Percentiles rank a stretch among this genome's conserved stretches.
Evolutionary conservation across 2,113 vertebrate species (phyloP).

Genomic region (Urocitellus parryii): DNA sequence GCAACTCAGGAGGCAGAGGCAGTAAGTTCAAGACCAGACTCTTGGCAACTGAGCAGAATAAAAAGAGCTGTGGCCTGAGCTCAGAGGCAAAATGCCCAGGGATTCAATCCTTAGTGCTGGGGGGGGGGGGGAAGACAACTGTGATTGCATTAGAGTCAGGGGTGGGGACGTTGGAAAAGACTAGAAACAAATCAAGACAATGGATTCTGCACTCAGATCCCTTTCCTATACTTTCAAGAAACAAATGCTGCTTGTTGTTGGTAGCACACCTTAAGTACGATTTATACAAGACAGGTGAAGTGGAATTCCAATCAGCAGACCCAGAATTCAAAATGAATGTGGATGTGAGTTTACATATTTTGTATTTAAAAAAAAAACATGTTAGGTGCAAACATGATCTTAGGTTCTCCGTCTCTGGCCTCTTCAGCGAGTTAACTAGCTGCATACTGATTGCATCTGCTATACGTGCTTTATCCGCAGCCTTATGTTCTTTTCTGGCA

Average conservation of each 20-base stretch:
- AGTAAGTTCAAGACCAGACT: too few species aligned
- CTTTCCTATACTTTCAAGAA: background rate
- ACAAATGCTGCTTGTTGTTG: accelerated
- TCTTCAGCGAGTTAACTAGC: background rate
- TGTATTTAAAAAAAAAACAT: background rate
- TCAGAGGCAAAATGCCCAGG: too few species aligned
- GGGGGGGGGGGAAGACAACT: background rate
- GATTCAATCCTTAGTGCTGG: too few species aligned
- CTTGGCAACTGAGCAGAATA: too few species aligned
- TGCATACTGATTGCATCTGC: background rate
- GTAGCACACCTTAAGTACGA: background rate
- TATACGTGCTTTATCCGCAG: background rate
- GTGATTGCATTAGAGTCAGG: background rate
- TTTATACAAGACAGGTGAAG: background rate
- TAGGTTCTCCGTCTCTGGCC: background rate
- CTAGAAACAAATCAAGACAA: background rate
- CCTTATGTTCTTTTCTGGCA: background rate
- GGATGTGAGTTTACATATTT: background rate
- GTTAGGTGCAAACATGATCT: background rate
- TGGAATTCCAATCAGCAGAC: background rate
- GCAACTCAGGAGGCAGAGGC: too few species aligned
- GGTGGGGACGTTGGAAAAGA: background rate
- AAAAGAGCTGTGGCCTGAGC: too few species aligned
- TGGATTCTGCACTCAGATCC: background rate
- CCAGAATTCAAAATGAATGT: background rate